Conservation (phyloP, 2,888 invertebrate genomes). For the Cerastis leucographa region DNA sequence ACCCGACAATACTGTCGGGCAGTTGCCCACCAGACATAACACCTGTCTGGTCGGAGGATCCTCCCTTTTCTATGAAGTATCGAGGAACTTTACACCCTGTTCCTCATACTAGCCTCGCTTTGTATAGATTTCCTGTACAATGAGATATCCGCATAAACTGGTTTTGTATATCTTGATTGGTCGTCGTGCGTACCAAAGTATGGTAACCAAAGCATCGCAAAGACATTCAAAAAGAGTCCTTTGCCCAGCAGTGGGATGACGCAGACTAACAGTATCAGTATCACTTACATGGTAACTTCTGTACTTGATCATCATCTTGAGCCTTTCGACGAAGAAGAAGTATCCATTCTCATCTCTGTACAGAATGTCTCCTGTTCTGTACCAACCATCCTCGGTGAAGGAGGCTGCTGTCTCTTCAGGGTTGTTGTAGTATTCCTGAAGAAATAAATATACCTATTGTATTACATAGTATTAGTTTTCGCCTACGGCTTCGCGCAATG, state of each 20-base stretch:
- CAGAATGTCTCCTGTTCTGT: slow-evolving; percentile 87
- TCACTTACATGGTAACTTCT: slow-evolving; percentile 82
- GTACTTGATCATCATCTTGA: slow-evolving; percentile 88
- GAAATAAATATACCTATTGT: background rate
- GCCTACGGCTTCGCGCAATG: background rate
- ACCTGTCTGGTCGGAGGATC: no score
- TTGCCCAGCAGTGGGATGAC: no score
- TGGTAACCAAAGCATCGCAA: background rate
- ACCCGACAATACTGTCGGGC: no score
- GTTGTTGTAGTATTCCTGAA: slow-evolving; percentile 53
- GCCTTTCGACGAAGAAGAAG: slow-evolving; percentile 86
- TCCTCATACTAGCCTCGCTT: no score
- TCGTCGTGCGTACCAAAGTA: no score
- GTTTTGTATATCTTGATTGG: no score
- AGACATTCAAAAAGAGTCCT: background rate
- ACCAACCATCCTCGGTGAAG: slow-evolving; percentile 78
- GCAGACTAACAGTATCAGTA: no score
- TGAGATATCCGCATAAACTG: no score
- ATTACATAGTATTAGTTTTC: background rate
- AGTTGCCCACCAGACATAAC: no score
- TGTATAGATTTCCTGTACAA: no score
- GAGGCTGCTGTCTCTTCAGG: slow-evolving; percentile 68
- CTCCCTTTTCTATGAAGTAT: no score
- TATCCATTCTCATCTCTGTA: slow-evolving; percentile 86
- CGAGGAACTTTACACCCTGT: no score